phyloP scores from a whole-genome alignment of 2,113 vertebrate genomes.

The Microtus richardsoni region DNA sequence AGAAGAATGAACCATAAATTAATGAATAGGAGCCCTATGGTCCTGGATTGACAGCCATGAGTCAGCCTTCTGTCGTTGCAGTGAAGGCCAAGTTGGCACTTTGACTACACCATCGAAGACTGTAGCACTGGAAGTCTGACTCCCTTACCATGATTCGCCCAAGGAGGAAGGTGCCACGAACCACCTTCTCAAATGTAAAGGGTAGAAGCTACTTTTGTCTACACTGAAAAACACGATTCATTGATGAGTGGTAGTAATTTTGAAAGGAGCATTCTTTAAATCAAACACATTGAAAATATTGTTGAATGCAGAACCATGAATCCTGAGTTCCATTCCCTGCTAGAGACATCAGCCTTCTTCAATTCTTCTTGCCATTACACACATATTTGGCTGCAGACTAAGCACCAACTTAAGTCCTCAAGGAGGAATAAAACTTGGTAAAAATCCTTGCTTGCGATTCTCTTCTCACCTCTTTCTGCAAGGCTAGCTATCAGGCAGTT shows the following conservation, averaged over 20 bases:
- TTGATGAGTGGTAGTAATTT: slow-evolving; percentile 10
- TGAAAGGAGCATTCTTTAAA: slow-evolving; percentile 53
- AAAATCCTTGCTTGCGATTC: slow-evolving; percentile 57
- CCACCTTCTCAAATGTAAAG: slow-evolving; percentile 54
- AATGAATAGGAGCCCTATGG: not conserved
- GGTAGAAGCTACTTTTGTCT: slow-evolving; percentile 54
- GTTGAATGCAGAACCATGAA: slow-evolving; percentile 41
- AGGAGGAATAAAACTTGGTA: slow-evolving; percentile 66
- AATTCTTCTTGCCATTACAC: slow-evolving; percentile 69
- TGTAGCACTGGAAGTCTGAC: slow-evolving; percentile 9
- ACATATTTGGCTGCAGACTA: slow-evolving; percentile 70
- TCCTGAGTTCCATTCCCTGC: slow-evolving; percentile 73
- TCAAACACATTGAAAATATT: slow-evolving; percentile 63
- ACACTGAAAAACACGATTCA: slow-evolving; percentile 52
- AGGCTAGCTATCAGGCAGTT: slow-evolving; percentile 52
- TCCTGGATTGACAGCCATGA: not conserved
- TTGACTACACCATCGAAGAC: not conserved
- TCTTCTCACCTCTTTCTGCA: slow-evolving; percentile 68
- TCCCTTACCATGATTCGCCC: slow-evolving; percentile 35
- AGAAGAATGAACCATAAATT: slow-evolving; percentile 72
- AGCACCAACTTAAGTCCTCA: slow-evolving; percentile 72
- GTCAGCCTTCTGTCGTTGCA: slow-evolving; percentile 22
- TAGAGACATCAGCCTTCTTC: slow-evolving; percentile 75
- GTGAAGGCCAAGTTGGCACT: slow-evolving; percentile 3
- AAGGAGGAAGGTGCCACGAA: not conserved